A percentile compares a stretch with the other conserved stretches of the same genome.
Evolutionary conservation across 2,113 vertebrate genomes (phyloP).

Genomic region (Isurus oxyrinchus): DNA sequence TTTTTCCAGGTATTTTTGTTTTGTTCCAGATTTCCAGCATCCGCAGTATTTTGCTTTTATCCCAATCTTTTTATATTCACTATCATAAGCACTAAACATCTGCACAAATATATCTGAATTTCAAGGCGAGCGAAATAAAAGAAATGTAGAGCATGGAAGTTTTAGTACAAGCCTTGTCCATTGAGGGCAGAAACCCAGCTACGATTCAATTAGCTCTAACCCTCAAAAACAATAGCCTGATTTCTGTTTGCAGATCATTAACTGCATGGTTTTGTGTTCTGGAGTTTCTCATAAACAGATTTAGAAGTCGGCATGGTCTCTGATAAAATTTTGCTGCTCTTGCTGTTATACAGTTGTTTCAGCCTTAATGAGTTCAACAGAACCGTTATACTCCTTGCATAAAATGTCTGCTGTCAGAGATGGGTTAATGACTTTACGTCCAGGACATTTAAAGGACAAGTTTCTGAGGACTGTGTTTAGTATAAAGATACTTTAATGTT

Average conservation of each 20-base stretch:
- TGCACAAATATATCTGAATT: neutral
- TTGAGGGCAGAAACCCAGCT: neutral
- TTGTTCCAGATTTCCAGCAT: too few relatives aligned
- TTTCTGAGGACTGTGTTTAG: neutral
- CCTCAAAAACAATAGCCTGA: neutral
- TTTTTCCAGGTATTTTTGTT: too few relatives aligned
- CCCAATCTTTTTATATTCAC: neutral
- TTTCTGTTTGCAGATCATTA: conserved; percentile 9
- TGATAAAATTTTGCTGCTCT: neutral
- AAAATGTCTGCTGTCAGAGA: conserved; percentile 4
- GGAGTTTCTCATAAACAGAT: conserved; percentile 28
- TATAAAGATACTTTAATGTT: neutral
- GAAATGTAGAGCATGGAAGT: neutral
- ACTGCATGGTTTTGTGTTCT: neutral
- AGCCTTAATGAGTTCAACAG: conserved; percentile 18
- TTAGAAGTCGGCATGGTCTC: neutral
- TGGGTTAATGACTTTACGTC: conserved; percentile 28
- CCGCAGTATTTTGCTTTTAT: too few relatives aligned
- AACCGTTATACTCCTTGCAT: neutral
- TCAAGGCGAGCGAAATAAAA: neutral
- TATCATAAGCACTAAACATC: neutral
- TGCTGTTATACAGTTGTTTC: neutral
- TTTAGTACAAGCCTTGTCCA: neutral
- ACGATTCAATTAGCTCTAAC: neutral
- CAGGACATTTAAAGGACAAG: conserved; percentile 4